phyloP scores from a whole-genome alignment of 2,113 vertebrate species.

The Kryptolebias marmoratus region DNA sequence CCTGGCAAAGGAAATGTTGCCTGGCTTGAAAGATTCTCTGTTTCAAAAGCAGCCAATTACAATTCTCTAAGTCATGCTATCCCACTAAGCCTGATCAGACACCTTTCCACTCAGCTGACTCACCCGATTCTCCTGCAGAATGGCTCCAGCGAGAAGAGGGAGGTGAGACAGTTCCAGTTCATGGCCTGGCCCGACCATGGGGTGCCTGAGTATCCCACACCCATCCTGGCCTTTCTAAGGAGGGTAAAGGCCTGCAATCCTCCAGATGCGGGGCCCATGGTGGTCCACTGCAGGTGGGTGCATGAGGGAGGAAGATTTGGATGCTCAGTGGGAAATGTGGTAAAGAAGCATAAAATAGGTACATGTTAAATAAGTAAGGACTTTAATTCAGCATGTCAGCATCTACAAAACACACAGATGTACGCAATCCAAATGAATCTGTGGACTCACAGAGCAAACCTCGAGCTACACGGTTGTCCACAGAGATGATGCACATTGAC shows the following conservation, averaged over 20 bases:
- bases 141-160: slow-evolving; percentile 94
- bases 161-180: slow-evolving; percentile 96
- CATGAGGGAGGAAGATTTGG: neutral
- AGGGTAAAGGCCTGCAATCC: slow-evolving; percentile 94
- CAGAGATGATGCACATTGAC: neutral
- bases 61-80: neutral
- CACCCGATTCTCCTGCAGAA: slow-evolving; percentile 78
- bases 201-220: slow-evolving; percentile 94
- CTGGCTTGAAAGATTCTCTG: slow-evolving; percentile 1
- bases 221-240: slow-evolving; percentile 91
- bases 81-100: neutral
- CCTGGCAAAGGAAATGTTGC: slow-evolving; percentile 8
- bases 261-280: slow-evolving; percentile 91
- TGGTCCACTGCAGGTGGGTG: slow-evolving; percentile 94
- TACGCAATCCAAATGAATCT: too few species aligned
- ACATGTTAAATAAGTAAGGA: too few species aligned
- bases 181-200: slow-evolving; percentile 98
- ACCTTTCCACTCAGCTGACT: neutral
- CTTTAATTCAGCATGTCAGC: too few species aligned
- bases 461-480: neutral
- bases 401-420: too few species aligned
- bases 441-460: too few species aligned
- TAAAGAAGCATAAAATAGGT: neutral
- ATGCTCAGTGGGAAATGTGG: neutral
- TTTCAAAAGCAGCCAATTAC: slow-evolving; percentile 19